These are phyloP conservation scores for Drosophila lacteicornis DNA, from an alignment of 1,140 invertebrate genomes.

Conservation along the genomic window DNA sequence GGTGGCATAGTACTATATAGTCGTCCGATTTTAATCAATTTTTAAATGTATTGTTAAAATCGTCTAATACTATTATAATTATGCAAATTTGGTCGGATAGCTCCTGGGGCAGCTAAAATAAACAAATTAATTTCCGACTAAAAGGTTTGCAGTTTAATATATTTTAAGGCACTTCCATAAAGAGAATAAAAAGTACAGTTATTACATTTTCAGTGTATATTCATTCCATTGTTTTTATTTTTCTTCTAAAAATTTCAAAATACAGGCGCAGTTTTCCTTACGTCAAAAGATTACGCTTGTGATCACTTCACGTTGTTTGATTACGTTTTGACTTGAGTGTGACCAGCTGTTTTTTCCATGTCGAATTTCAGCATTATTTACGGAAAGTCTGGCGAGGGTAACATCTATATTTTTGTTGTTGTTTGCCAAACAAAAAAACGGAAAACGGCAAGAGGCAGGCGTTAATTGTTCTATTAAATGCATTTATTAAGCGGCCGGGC, in stretches of 20 bases:
- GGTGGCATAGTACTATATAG: background rate
- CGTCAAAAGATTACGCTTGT: too few species aligned
- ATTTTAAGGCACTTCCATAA: constrained; percentile 1
- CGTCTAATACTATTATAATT: background rate
- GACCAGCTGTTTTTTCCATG: background rate
- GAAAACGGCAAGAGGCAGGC: background rate
- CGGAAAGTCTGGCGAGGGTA: background rate
- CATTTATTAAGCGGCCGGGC: constrained; percentile 10
- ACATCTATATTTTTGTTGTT: constrained; percentile 24
- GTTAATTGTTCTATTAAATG: constrained; percentile 37
- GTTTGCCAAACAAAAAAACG: constrained; percentile 28
- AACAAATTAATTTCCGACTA: background rate
- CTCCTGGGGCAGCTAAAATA: constrained; percentile 7
- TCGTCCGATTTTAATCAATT: background rate
- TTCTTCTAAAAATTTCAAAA: too few species aligned
- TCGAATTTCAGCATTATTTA: background rate
- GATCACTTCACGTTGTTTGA: too few species aligned
- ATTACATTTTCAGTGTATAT: background rate
- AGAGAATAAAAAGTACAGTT: constrained; percentile 4
- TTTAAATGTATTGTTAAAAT: background rate
- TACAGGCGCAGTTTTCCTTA: too few species aligned
- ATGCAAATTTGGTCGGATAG: background rate
- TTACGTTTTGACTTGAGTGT: background rate
- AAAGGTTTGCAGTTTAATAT: background rate
- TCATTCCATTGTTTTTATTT: too few species aligned